These are phyloP conservation scores for Linurgus olivaceus DNA, from an alignment of 2,797 vertebrate species.

Conservation along the genomic window DNA sequence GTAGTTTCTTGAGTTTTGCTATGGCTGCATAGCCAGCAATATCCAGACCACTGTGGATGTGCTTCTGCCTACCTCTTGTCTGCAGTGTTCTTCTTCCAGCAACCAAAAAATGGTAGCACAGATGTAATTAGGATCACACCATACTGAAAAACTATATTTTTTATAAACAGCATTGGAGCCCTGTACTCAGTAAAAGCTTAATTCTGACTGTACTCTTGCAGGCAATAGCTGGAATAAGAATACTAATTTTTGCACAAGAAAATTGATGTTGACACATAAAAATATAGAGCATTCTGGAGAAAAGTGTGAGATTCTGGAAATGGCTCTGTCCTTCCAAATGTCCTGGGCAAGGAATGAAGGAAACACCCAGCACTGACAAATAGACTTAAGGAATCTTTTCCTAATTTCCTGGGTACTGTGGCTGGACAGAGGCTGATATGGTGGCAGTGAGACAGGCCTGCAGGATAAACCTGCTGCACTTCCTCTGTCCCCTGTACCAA, in stretches of 20 bases:
- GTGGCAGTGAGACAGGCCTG: not conserved
- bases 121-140: not conserved
- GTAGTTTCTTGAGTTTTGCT: not conserved
- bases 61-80: not conserved
- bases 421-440: not conserved
- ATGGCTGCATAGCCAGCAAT: not conserved
- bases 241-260: not conserved
- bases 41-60: not conserved
- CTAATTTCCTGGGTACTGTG: not conserved
- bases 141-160: not conserved
- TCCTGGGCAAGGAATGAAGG: not conserved
- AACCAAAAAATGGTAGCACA: not conserved
- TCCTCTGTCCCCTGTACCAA: not conserved
- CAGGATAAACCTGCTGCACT: not conserved
- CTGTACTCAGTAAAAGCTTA: not conserved
- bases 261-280: not conserved
- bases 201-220: not conserved
- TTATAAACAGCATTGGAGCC: not conserved
- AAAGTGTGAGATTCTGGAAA: not conserved
- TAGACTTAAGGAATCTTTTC: not conserved
- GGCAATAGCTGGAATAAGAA: not conserved
- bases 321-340: not conserved
- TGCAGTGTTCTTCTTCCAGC: not conserved
- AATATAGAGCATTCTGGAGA: not conserved
- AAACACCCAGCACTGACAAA: not conserved